Evolutionary conservation across 2,888 invertebrate species (phyloP), one percentile per base, ranked within the genome.

Genomic region (Synergus laeviventris): DNA sequence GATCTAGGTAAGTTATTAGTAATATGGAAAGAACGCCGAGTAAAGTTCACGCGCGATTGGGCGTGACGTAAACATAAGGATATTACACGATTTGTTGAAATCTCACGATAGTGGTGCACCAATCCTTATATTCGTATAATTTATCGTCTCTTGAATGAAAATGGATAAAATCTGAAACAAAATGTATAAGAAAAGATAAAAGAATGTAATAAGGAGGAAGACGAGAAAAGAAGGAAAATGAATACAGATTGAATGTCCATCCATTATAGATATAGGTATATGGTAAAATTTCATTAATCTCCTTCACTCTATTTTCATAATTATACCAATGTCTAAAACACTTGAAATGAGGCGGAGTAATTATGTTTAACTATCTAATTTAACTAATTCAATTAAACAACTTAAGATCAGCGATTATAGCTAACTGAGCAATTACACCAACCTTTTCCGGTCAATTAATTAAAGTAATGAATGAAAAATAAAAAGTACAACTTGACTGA

Each of bases 31-130:
- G 24, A 66, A 66, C 31, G 16, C 24, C 16, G 31, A 11, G 70
- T 31, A 70, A 70, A 70, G 70, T 70, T 70, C 70, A 70, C n/a
- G 70, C 36, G 49, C 49, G 31, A 49, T 70, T 49, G 31, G 49
- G n/a, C 31, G 49, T 49, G 49, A 70, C 70, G 49, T 70, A 70
- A 70, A 16, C 36, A n/a, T 45, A 70, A 36, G 49, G 11, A 36
- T 70, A 56, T 31, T 49, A 70, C 49, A 70, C n/a, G 49, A 49
- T 49, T 70, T 70, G 49, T 70, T 70, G 49, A 70, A 70, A 70
- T 70, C 36, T 31, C 49, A 21, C 31, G 49, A 70, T 70, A 66
- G 45, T 49, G 45, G 66, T 66, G 45, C 45, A 66, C 45, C 66
- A 31, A 70, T 12, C 70, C n/a, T 31, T 12, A 36, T 16, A 24